Conservation (phyloP, 1,140 invertebrate genomes). For the Asbolus verrucosus region DNA sequence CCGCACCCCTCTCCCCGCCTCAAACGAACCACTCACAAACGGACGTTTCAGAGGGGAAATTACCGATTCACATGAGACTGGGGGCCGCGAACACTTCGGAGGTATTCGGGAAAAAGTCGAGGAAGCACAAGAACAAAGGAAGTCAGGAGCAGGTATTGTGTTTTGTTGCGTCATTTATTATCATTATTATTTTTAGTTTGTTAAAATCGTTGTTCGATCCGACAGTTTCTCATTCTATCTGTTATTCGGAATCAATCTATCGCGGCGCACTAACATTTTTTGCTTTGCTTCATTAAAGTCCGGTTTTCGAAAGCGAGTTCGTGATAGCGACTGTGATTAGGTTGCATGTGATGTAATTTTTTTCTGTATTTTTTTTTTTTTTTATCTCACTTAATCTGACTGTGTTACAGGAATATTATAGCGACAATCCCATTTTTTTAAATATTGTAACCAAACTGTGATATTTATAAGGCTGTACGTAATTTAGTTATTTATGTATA, state of each 20-base stretch:
- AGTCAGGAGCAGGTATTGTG: conserved; percentile 62
- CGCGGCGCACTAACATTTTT: conserved; percentile 27
- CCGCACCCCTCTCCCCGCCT: too few relatives aligned
- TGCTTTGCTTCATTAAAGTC: not conserved
- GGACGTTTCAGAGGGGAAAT: conserved; percentile 56
- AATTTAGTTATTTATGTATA: conserved; percentile 42
- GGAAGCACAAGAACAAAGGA: conserved; percentile 54
- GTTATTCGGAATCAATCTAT: not conserved
- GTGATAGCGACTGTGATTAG: conserved; percentile 20
- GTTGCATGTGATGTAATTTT: conserved; percentile 37
- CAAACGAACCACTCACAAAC: too few relatives aligned
- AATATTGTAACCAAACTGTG: conserved; percentile 23
- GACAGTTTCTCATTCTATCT: conserved; percentile 15
- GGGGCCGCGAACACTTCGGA: conserved; percentile 54
- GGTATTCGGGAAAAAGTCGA: conserved; percentile 49
- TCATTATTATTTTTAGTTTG: conserved; percentile 45
- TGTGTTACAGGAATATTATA: conserved; percentile 35
- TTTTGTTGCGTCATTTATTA: conserved; percentile 54
- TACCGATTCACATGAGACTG: conserved; percentile 61
- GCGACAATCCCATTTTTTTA: conserved; percentile 13
- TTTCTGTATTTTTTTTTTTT: conserved; percentile 26
- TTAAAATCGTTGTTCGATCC: conserved; percentile 27
- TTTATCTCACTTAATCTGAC: conserved; percentile 14
- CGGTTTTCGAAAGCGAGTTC: not conserved
- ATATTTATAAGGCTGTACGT: conserved; percentile 38